phyloP scores from a whole-genome alignment of 2,113 vertebrate species.

The Rhinolophus sinicus region DNA sequence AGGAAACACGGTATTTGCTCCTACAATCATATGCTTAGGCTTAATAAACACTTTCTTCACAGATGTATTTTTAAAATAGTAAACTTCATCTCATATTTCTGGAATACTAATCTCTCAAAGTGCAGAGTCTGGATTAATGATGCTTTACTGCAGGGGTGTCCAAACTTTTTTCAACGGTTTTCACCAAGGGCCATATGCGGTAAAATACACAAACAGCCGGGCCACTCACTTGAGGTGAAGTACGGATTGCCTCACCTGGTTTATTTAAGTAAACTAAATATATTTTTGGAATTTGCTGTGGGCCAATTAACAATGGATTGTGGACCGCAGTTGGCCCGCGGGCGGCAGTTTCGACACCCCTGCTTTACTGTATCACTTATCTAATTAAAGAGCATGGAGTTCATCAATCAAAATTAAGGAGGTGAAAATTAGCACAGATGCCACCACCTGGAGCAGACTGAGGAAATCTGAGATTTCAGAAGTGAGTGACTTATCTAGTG shows the following conservation, averaged over 20 bases:
- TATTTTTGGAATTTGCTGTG: too few species aligned
- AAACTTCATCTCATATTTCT: background rate
- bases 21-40: background rate
- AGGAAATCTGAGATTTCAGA: background rate
- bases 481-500: background rate
- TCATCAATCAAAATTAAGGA: background rate
- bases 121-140: background rate
- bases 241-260: too few species aligned
- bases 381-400: background rate
- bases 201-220: too few species aligned
- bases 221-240: too few species aligned
- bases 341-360: too few species aligned
- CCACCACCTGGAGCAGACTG: background rate
- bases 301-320: too few species aligned
- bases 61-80: background rate
- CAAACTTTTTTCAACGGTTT: too few species aligned
- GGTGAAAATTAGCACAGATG: background rate
- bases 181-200: too few species aligned
- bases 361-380: background rate
- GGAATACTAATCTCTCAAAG: background rate
- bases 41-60: constrained; percentile 30
- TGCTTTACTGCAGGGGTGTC: background rate
- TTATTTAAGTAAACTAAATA: too few species aligned
- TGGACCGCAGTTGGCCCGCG: too few species aligned
- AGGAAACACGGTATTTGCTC: background rate